Conservation (phyloP, 2,888 invertebrate species). For the Morinoia aosen region DNA sequence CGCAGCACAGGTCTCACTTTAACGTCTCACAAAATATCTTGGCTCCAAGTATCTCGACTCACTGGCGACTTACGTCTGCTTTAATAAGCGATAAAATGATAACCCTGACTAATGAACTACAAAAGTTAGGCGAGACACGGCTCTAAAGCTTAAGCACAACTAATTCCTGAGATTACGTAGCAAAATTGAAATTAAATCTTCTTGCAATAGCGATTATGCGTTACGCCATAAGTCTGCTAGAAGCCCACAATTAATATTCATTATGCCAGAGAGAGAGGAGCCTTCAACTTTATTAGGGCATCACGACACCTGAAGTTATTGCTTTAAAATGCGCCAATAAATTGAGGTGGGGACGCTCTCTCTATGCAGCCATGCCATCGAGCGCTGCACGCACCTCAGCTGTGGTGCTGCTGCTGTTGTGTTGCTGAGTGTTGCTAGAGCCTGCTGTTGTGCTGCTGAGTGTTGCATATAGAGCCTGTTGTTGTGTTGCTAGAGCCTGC, state of each 20-base stretch:
- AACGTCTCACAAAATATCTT: not conserved
- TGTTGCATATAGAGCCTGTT: not conserved
- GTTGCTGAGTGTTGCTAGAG: not conserved
- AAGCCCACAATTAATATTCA: slow-evolving; percentile 23
- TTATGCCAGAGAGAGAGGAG: slow-evolving; percentile 20
- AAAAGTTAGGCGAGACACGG: not conserved
- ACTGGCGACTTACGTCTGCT: not conserved
- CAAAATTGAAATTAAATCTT: slow-evolving; percentile 33
- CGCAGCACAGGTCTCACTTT: not conserved
- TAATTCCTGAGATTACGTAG: slow-evolving; percentile 22
- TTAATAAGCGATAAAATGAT: not conserved
- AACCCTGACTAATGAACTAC: slow-evolving; percentile 1
- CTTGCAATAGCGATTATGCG: slow-evolving; percentile 21
- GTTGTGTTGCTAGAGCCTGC: not conserved
- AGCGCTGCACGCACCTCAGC: not conserved
- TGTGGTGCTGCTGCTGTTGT: not conserved
- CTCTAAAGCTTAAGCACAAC: not conserved
- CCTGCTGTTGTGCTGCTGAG: not conserved
- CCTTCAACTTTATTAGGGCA: slow-evolving; percentile 38
- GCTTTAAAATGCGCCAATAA: slow-evolving; percentile 11
- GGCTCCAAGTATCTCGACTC: not conserved
- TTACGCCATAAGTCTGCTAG: not conserved
- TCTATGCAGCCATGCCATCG: not conserved
- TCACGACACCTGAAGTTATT: slow-evolving; percentile 42
- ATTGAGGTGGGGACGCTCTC: not conserved